Evolutionary conservation across 2,888 invertebrate species (phyloP).

Genomic region (Xylocampa areola): DNA sequence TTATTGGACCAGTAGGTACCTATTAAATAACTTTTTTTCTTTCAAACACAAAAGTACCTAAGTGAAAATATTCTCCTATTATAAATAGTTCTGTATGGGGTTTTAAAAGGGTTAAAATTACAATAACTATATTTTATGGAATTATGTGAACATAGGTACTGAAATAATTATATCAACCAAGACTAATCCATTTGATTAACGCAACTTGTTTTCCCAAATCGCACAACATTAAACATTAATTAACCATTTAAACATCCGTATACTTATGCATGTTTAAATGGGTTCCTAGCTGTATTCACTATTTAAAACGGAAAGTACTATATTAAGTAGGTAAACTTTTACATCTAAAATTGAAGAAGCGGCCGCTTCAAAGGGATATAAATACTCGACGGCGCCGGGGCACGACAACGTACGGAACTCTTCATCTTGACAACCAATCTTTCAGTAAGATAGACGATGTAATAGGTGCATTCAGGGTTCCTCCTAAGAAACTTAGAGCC

Average conservation of each 20-base stretch:
- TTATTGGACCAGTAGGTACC: slow-evolving; percentile 29
- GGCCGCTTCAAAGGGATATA: slow-evolving; percentile 79
- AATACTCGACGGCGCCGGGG: slow-evolving; percentile 70
- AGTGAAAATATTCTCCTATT: slow-evolving; percentile 1
- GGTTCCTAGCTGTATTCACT: slow-evolving; percentile 32
- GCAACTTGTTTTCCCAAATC: background rate
- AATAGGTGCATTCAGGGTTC: slow-evolving; percentile 39
- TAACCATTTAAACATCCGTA: no score
- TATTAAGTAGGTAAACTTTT: slow-evolving; percentile 65
- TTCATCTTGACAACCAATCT: slow-evolving; percentile 67
- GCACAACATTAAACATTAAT: no score
- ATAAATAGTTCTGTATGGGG: no score
- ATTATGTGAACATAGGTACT: no score
- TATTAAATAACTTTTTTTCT: no score
- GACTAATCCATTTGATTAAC: no score
- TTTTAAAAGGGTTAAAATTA: no score
- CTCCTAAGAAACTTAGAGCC: slow-evolving; percentile 17
- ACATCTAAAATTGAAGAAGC: slow-evolving; percentile 71
- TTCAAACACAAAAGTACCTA: slow-evolving; percentile 13
- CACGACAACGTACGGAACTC: slow-evolving; percentile 68
- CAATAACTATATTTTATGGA: no score
- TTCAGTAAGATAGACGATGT: slow-evolving; percentile 60
- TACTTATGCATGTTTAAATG: background rate
- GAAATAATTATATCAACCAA: no score
- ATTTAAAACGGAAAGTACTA: slow-evolving; percentile 51